phyloP scores from a whole-genome alignment of 2,797 vertebrate genomes.

The Tiaroga cobitis region DNA sequence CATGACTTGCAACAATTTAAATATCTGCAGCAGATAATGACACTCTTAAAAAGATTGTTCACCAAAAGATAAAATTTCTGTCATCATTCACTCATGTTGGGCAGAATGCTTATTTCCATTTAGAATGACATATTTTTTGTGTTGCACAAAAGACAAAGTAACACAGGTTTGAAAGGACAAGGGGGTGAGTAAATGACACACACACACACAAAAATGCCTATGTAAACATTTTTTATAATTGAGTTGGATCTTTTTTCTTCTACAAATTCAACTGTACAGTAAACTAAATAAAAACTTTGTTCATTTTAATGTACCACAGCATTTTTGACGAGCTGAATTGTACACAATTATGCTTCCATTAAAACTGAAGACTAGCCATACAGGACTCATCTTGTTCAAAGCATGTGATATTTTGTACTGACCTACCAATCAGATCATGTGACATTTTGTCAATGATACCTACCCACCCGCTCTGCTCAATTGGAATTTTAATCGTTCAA shows the following conservation, averaged over 20 bases:
- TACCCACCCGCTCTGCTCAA: neutral
- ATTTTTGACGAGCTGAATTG: conserved; percentile 8
- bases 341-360: neutral
- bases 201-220: neutral
- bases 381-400: neutral
- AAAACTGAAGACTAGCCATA: conserved; percentile 4
- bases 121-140: neutral
- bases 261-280: neutral
- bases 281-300: neutral
- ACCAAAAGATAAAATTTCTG: neutral
- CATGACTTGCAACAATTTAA: neutral
- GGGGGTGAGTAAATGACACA: neutral
- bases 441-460: neutral
- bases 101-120: neutral
- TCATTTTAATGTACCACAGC: neutral
- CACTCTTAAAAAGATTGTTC: neutral
- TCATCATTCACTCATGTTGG: neutral
- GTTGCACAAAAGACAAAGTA: neutral
- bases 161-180: neutral
- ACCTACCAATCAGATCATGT: neutral
- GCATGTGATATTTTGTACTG: conserved; percentile 5
- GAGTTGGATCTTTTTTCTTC: neutral
- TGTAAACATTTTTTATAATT: neutral
- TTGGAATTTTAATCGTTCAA: conserved; percentile 3
- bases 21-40: conserved; percentile 2